Percentiles rank a stretch among this genome's conserved stretches.
Evolutionary conservation across 2,888 invertebrate genomes (phyloP).

Genomic region (Machimus rusticus): DNA sequence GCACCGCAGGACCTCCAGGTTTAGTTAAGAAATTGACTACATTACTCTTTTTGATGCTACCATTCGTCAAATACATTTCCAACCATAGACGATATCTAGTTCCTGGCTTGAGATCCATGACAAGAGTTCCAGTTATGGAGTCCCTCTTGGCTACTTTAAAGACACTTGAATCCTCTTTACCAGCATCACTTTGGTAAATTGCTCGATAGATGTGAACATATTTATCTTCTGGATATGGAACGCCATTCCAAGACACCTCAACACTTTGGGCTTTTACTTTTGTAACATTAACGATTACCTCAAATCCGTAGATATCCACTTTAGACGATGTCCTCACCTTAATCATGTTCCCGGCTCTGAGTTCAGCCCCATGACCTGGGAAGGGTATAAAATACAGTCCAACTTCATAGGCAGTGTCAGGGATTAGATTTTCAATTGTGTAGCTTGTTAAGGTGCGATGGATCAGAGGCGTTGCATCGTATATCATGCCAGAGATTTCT

Average conservation of each 20-base stretch:
- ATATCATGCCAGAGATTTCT: conserved; percentile 81
- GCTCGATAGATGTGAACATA: conserved; percentile 89
- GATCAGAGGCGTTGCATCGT: conserved; percentile 83
- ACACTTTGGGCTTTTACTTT: conserved; percentile 79
- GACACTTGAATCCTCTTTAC: conserved; percentile 75
- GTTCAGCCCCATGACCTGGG: conserved; percentile 78
- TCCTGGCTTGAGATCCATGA: conserved; percentile 76
- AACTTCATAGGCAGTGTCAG: conserved; percentile 82
- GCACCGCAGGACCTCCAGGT: conserved; percentile 68
- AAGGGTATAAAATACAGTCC: conserved; percentile 86
- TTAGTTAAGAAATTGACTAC: conserved; percentile 88
- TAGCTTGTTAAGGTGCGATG: conserved; percentile 82
- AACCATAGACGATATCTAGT: conserved; percentile 87
- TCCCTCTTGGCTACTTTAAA: conserved; percentile 80
- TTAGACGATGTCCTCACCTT: conserved; percentile 75
- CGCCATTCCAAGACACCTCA: conserved; percentile 82
- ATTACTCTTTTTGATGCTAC: conserved; percentile 88
- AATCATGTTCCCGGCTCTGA: conserved; percentile 74
- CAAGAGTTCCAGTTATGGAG: conserved; percentile 71
- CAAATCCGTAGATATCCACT: conserved; percentile 82
- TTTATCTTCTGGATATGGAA: conserved; percentile 88
- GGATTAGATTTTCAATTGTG: conserved; percentile 78
- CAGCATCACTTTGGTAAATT: conserved; percentile 79
- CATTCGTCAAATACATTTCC: conserved; percentile 88
- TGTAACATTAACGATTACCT: conserved; percentile 77